Base-by-base conservation (phyloP, 2,113 vertebrate species). In the Shinisaurus crocodilurus region DNA sequence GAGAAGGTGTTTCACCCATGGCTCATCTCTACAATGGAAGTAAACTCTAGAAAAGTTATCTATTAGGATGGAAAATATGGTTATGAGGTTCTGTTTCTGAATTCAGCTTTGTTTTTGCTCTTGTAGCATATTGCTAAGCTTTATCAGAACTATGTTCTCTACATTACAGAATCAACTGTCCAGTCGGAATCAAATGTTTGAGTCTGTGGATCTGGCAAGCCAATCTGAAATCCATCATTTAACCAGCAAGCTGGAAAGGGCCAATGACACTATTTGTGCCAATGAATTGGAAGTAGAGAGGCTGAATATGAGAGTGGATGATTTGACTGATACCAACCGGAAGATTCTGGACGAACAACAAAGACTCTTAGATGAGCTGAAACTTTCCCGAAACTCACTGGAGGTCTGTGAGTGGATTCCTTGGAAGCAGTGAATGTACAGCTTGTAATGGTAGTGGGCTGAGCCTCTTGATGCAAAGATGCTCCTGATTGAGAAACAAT, bases 211-310 rank as follows among this genome's bases (percentile, higher is more conserved):
- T 91, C 88, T 97, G 91, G 97, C 96, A 43, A 97, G 97, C 91
- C 97, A 91, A 23, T 97, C 95, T 0, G 97, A 99, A 96, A 96
- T 98, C 80, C 98, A 98, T 92, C 97, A 94, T 72, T 93, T 99
- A 83, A 96, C 82, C 65, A 91, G 95, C 88, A 97, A 98, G 92
- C 96, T 99, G 93, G 97, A 98, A 93, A 97, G 96, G 85, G 97
- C 98, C 83, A 98, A 97, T 74, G 97, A 97, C 92, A 96, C 96
- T 15, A 94, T 98, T 91, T 97, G 97, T 95, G 95, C 97, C 87
- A 98, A 98, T 6, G 97, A 99, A 95, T 83, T 98, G 80, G 98
- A 98, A 89, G 95, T 98, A 94, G 97, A 99, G 88, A 96, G 97
- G 20, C 97, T 99, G 75, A 97, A 96, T 79, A 96, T 97, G 60